Evolutionary conservation across 2,888 invertebrate genomes (phyloP), one percentile per base, ranked within the genome.

Genomic region (Bruchidius siliquastri): DNA sequence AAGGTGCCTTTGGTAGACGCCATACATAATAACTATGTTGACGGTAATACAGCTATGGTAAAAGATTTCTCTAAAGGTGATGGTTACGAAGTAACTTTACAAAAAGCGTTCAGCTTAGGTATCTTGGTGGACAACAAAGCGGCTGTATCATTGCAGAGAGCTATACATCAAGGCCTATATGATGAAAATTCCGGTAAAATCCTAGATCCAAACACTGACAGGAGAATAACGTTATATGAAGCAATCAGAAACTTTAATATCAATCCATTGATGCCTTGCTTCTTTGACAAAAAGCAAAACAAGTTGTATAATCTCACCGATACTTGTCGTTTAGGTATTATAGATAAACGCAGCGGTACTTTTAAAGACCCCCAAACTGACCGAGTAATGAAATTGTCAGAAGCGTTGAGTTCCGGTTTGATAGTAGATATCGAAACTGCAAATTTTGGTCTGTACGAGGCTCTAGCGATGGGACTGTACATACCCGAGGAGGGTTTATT

Each of bases 351-450:
- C 75, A 92, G 91, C 69, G 95, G 95, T 0, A 92, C 91, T 76
- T 95, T 95, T 85, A 91, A 90, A 70, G 93, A 94, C 80, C 92
- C 93, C 0, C 89, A 90, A 72, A 91, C 92, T 13, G 91, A 91
- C 78, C 88, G 89, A 21, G 88, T 90, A 75, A 89, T 95, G 68
- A 88, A 93, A 10, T 84, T 96, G 4, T 91, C 91, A 22, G 91
- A 92, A 82, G 96, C 96, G 0, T 88, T 96, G 85, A 92, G 92
- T 76, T 85, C 91, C 79, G 95, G 95, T 4, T 88, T 94, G 71
- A 93, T 96, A 75, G 91, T 96, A n/a, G 96, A 96, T 82, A 94
- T 96, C 78, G 93, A 96, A 88, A 93, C 92, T 78, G 92, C 93
- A 66, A 92, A 93, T 73, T 95, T 96, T 83, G 93, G 94, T 21